These are phyloP conservation scores for Semotilus atromaculatus DNA, from an alignment of 2,797 vertebrate genomes.

Conservation along the genomic window DNA sequence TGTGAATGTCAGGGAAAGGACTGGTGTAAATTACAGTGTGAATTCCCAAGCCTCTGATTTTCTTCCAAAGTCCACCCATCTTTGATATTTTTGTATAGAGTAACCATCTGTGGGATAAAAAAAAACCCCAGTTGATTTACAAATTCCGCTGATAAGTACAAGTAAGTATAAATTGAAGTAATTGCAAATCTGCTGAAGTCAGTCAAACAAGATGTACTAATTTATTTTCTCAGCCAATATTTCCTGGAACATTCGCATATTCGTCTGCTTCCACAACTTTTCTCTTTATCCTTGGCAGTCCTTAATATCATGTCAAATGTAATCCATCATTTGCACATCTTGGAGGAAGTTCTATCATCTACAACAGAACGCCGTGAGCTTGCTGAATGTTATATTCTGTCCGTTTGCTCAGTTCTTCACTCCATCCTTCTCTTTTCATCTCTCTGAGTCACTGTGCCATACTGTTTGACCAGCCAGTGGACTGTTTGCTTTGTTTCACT, in stretches of 20 bases:
- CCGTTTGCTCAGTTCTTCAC: not conserved
- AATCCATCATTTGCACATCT: conserved; percentile 16
- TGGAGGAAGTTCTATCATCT: not conserved
- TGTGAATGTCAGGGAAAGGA: conserved; percentile 26
- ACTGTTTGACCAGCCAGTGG: conserved; percentile 37
- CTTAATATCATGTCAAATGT: not conserved
- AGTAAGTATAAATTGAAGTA: conserved; percentile 4
- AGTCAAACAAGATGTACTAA: conserved; percentile 9
- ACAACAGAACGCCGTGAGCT: not conserved
- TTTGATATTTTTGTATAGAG: conserved; percentile 30
- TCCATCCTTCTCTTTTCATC: conserved; percentile 18
- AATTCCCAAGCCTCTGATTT: conserved; percentile 42
- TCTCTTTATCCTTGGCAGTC: not conserved
- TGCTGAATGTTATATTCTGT: conserved; percentile 8
- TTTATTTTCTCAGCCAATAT: conserved; percentile 19
- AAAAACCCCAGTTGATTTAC: not conserved
- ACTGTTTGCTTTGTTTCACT: conserved; percentile 45
- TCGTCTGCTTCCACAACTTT: not conserved
- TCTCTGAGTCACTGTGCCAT: conserved; percentile 36
- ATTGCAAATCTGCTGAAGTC: conserved; percentile 40
- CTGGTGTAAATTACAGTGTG: conserved; percentile 50
- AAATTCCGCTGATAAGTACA: conserved; percentile 30
- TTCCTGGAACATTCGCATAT: not conserved
- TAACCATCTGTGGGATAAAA: conserved; percentile 37
- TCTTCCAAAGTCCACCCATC: conserved; percentile 47